phyloP scores from a whole-genome alignment of 2,888 invertebrate species.

The Scrobipalpa atriplicella region DNA sequence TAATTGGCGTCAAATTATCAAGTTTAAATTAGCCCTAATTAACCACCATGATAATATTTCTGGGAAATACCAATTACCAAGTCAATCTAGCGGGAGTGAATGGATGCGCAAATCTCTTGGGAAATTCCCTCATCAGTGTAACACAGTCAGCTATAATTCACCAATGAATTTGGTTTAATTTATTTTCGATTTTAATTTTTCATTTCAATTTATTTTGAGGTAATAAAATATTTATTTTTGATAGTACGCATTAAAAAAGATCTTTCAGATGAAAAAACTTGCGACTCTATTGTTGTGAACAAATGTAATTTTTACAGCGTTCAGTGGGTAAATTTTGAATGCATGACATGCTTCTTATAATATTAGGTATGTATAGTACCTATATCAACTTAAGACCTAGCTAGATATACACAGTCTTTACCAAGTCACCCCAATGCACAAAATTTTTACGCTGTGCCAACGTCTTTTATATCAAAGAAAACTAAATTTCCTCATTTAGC shows the following conservation, averaged over 20 bases:
- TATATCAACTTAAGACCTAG: not conserved
- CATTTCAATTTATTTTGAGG: not conserved
- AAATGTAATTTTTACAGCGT: no score
- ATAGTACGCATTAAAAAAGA: no score
- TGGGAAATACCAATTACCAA: conserved; percentile 14
- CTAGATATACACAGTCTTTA: no score
- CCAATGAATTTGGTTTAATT: not conserved
- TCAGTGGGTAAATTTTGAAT: no score
- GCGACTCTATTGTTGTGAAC: no score
- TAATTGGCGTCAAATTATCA: no score
- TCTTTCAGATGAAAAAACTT: no score
- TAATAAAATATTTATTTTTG: no score
- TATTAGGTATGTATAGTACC: not conserved
- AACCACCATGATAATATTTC: not conserved
- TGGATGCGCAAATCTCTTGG: conserved; percentile 15
- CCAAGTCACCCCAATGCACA: not conserved
- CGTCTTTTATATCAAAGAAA: conserved; percentile 56
- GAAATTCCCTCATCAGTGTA: conserved; percentile 21
- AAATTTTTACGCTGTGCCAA: conserved; percentile 32
- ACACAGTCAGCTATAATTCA: conserved; percentile 11
- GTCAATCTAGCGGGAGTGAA: conserved; percentile 19
- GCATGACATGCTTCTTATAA: no score
- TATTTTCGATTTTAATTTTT: not conserved
- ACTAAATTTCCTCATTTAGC: conserved; percentile 56
- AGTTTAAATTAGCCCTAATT: not conserved